phyloP scores from a whole-genome alignment of 2,797 vertebrate species.

The Carapus acus region DNA sequence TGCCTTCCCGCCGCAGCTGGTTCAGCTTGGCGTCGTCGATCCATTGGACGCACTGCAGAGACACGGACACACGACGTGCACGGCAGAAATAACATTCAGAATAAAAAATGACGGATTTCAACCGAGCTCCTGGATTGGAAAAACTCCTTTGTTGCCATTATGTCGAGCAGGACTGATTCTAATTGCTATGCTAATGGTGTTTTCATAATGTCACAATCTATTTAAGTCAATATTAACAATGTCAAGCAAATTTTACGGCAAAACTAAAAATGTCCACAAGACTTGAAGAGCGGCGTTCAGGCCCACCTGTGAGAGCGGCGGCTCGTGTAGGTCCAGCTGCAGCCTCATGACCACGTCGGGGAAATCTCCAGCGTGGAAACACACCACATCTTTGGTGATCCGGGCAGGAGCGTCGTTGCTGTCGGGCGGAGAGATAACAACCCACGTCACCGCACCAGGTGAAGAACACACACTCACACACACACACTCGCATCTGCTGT shows the following conservation, averaged over 20 bases:
- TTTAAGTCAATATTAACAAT: no score
- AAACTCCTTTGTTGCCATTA: no score
- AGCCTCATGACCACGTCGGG: slow-evolving; percentile 91
- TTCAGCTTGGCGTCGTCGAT: slow-evolving; percentile 98
- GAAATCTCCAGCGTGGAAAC: slow-evolving; percentile 92
- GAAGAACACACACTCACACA: background rate
- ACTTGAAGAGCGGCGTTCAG: no score
- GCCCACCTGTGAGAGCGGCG: slow-evolving; percentile 87
- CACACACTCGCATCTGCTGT: background rate
- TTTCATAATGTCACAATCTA: no score
- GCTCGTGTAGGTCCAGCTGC: slow-evolving; percentile 91
- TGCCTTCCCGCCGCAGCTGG: slow-evolving; percentile 94
- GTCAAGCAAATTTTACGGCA: no score
- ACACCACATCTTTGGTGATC: slow-evolving; percentile 97
- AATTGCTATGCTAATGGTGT: no score
- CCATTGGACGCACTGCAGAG: slow-evolving; percentile 78
- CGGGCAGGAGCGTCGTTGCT: slow-evolving; percentile 68
- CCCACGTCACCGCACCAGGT: slow-evolving; percentile 1
- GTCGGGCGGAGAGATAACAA: slow-evolving; percentile 30
- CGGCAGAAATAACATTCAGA: no score
- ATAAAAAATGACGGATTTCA: no score
- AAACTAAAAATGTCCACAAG: no score
- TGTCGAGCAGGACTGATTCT: no score
- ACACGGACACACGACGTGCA: slow-evolving; percentile 17
- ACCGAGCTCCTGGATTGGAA: no score